A percentile compares a stretch with the other conserved stretches of the same genome.
These are phyloP conservation scores for Hyposoter didymator DNA, from an alignment of 2,888 invertebrate species.

Conservation along the genomic window DNA sequence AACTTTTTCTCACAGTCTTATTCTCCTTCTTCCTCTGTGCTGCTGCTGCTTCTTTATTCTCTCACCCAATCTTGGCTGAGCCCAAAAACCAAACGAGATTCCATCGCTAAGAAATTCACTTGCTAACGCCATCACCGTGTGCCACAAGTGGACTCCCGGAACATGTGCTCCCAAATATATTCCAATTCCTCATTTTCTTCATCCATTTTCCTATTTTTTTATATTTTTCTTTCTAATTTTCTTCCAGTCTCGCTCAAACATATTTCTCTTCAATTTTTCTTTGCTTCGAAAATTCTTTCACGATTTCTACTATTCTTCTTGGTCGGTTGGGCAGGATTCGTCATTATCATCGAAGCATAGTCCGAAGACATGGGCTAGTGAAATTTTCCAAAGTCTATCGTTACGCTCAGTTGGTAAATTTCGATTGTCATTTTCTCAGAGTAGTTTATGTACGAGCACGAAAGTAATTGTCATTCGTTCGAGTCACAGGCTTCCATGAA, in stretches of 20 bases:
- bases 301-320: slow-evolving; percentile 22
- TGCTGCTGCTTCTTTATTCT: slow-evolving; percentile 40
- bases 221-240: background rate
- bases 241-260: too few relatives aligned
- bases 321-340: slow-evolving; percentile 24
- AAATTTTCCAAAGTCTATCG: slow-evolving; percentile 13
- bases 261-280: background rate
- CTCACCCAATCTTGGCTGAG: slow-evolving; percentile 47
- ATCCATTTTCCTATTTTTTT: background rate
- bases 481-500: too few relatives aligned
- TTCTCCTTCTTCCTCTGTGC: slow-evolving; percentile 19
- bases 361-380: slow-evolving; percentile 4
- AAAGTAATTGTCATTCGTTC: background rate
- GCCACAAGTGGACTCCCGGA: slow-evolving; percentile 37
- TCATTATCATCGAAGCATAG: slow-evolving; percentile 28
- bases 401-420: slow-evolving; percentile 38
- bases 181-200: background rate
- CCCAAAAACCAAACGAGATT: slow-evolving; percentile 46
- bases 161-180: slow-evolving; percentile 39
- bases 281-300: background rate
- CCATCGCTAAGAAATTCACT: slow-evolving; percentile 46
- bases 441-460: background rate
- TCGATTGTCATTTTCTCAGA: background rate
- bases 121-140: slow-evolving; percentile 27
- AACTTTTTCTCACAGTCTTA: slow-evolving; percentile 7